phyloP scores from a whole-genome alignment of 2,888 invertebrate genomes.

The Apamea epomidion region DNA sequence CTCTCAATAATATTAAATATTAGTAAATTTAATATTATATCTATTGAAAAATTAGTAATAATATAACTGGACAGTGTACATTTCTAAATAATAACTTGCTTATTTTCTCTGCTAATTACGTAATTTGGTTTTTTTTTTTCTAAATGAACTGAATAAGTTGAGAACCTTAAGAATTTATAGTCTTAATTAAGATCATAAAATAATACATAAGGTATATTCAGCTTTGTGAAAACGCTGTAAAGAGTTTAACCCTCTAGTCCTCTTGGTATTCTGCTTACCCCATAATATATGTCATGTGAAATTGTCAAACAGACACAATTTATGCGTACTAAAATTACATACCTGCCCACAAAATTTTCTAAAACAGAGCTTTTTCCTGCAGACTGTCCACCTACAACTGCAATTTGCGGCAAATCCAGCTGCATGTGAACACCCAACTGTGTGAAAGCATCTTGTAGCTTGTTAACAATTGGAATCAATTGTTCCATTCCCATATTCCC shows the following conservation, averaged over 20 bases:
- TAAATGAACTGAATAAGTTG: neutral
- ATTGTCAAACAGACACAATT: conserved; percentile 9
- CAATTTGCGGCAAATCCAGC: conserved; percentile 99
- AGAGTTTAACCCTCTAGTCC: neutral
- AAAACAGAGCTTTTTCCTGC: conserved; percentile 99
- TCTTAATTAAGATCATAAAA: neutral
- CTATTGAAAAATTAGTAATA: neutral
- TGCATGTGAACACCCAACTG: conserved; percentile 99
- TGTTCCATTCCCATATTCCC: conserved; percentile 98
- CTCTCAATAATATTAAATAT: neutral
- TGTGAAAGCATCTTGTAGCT: conserved; percentile 99
- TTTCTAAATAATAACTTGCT: neutral
- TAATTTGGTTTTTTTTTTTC: conserved; percentile 6
- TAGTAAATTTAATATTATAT: neutral
- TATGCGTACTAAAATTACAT: conserved; percentile 80
- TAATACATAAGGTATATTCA: too few species aligned
- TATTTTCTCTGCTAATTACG: conserved; percentile 19
- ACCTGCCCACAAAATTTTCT: conserved; percentile 99
- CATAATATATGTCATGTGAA: neutral
- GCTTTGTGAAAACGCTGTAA: neutral
- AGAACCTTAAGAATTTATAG: neutral
- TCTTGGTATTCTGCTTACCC: conserved; percentile 7
- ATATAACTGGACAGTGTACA: too few species aligned
- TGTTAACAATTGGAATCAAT: conserved; percentile 99
- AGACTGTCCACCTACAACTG: conserved; percentile 99